Evolutionary conservation across 2,797 vertebrate genomes (phyloP), one percentile per base, ranked within the genome.

Genomic region (Luscinia megarhynchos): DNA sequence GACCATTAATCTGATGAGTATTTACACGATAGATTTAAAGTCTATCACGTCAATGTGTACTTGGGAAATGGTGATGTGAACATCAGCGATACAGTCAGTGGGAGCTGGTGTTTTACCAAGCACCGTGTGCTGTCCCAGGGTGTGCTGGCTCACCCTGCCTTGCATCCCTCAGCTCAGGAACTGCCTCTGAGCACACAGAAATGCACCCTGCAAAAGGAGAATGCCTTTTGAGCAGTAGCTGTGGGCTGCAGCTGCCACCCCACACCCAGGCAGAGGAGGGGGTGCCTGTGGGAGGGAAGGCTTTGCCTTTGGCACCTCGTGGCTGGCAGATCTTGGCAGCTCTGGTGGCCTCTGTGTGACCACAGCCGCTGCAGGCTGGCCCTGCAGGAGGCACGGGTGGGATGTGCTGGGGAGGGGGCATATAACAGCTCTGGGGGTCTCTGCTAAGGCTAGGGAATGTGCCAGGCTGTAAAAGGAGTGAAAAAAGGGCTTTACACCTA

Each of bases 1-100:
- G 68, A 90, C 78, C 84, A 67, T 95, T 97, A 96, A 97, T 97
- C 93, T 94, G 91, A 95, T 94, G 90, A 94, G 96, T 97, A 97
- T 96, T 96, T 97, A 89, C 59, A n/a, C 0, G 29, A 95, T 92
- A 97, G 95, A 83, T 83, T 97, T 96, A 89, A 89, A 89, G 67
- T 84, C 85, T 88, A 79, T 85, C 53, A 34, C 87, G 95, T 95
- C 87, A 93, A 7, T 13, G 64, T 83, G 82, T 96, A n/a, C 80
- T 84, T 59, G 83, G 87, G 82, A 83, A 63, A 76, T 64, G 67
- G 53, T 66, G 73, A 92, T 76, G 89, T 83, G 94, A 68, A 80
- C 66, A 91, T 92, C 59, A 63, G 87, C 2, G 22, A n/a, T 43
- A 34, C 13, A 15, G 17, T 81, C 88, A 30, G 81, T 7, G 10